Conservation (phyloP, 2,113 vertebrate genomes). For the Anseranas semipalmata region DNA sequence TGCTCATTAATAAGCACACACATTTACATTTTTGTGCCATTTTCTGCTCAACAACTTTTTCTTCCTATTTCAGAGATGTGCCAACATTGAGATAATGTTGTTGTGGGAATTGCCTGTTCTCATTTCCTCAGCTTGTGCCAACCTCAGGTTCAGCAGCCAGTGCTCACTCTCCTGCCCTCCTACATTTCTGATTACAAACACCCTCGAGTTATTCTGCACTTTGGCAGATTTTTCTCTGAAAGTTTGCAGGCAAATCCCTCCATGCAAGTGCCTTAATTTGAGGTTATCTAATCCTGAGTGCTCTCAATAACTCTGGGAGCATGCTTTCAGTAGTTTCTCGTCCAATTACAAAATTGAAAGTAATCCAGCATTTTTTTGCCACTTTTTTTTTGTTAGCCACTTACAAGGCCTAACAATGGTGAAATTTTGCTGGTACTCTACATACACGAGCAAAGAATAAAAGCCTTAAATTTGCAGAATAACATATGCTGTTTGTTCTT, state of each 20-base stretch:
- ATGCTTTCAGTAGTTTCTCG: not conserved
- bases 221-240: not conserved
- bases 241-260: not conserved
- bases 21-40: not conserved
- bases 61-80: not conserved
- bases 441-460: not conserved
- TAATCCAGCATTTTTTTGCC: not conserved
- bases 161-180: not conserved
- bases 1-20: not conserved
- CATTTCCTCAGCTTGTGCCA: not conserved
- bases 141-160: not conserved
- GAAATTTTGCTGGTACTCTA: not conserved
- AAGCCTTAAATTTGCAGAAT: not conserved
- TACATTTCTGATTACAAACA: not conserved
- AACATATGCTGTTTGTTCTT: fast-evolving
- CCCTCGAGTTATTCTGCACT: not conserved
- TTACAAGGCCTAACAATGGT: not conserved
- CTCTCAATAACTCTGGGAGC: not conserved
- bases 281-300: not conserved
- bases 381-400: not conserved
- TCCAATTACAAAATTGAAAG: not conserved
- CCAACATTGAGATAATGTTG: not conserved
- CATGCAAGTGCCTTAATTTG: not conserved
- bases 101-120: not conserved
- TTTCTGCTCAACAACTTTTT: not conserved